Evolutionary conservation across 1,140 invertebrate genomes (phyloP), one percentile per base, ranked within the genome.

Genomic region (Propsilocerus akamusi): DNA sequence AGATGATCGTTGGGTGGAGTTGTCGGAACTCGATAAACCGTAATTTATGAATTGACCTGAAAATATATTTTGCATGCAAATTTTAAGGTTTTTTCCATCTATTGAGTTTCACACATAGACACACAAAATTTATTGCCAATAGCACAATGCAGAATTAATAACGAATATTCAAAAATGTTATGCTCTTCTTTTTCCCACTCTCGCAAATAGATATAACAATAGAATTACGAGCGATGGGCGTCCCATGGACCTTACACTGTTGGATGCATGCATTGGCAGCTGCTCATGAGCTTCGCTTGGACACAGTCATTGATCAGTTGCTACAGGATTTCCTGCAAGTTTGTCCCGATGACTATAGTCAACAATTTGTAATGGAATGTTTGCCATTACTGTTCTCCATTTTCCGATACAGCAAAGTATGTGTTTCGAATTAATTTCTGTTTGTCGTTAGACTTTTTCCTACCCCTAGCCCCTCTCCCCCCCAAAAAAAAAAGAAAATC

Each of bases 201-300:
- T 6, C 51, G 47, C 32, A 57, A 58, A 5, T 53, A 83, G 86
- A 90, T 60, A 86, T 89, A 52, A 88, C 86, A 0, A 71, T 90
- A 57, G 86, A 91, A 62, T 72, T 91, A 23, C 71, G 86, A 34
- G 79, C 83, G 47, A 62, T 90, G 49, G 84, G 86, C 23, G 80
- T 93, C 2, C 79, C 85, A 3, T 93, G 88, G 89, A 90, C 85
- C 0, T 60, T 91, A 11, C 86, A 92, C 59, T 88, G 85, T 56
- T 94, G 88, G 88, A 89, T 89, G 74, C 76, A 86, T 54, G 87
- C 86, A n/a, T 64, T 94, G 3, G 78, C 80, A 3, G 87, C 84
- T 0, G 88, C 87, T 1, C 83, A 89, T 52, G 85, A 88, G 50
- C 73, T 83, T 53, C 72, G 83, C 52, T 68, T 89, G 47, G 86